Percentiles rank a stretch among this genome's conserved stretches.
phyloP scores from a whole-genome alignment of 2,113 vertebrate species.

The Callaeas wilsoni region DNA sequence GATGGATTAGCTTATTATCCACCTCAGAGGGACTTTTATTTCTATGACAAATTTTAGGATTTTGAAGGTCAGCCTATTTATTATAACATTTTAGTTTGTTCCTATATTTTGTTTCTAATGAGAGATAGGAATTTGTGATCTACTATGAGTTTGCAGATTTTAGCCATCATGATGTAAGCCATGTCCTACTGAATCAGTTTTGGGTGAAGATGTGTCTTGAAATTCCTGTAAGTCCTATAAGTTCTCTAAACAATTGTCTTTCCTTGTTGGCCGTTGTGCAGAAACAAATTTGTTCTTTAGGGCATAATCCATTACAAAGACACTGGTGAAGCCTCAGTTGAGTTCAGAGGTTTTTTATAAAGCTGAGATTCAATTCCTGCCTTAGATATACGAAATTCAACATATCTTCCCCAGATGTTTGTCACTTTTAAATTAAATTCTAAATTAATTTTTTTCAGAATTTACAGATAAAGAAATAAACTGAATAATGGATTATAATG shows the following conservation, averaged over 20 bases:
- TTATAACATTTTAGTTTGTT: background rate
- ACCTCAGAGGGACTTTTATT: background rate
- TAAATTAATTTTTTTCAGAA: background rate
- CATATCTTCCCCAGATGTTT: background rate
- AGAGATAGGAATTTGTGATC: background rate
- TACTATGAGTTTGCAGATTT: background rate
- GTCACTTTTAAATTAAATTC: background rate
- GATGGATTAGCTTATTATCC: background rate
- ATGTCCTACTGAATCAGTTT: background rate
- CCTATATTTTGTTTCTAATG: background rate
- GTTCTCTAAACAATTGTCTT: background rate
- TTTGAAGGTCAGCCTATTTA: background rate
- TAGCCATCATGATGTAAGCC: background rate
- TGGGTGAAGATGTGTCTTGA: background rate
- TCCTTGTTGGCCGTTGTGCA: background rate
- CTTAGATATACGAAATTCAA: background rate
- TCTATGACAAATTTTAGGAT: background rate
- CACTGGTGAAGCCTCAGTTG: fast-evolving
- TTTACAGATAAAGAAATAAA: background rate
- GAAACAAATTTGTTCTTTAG: background rate
- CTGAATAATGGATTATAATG: background rate
- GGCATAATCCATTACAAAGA: background rate
- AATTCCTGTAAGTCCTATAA: background rate
- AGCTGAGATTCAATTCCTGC: background rate
- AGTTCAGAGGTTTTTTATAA: background rate